These are phyloP conservation scores for Agriopis leucophaearia DNA, from an alignment of 2,888 invertebrate genomes.

Conservation along the genomic window DNA sequence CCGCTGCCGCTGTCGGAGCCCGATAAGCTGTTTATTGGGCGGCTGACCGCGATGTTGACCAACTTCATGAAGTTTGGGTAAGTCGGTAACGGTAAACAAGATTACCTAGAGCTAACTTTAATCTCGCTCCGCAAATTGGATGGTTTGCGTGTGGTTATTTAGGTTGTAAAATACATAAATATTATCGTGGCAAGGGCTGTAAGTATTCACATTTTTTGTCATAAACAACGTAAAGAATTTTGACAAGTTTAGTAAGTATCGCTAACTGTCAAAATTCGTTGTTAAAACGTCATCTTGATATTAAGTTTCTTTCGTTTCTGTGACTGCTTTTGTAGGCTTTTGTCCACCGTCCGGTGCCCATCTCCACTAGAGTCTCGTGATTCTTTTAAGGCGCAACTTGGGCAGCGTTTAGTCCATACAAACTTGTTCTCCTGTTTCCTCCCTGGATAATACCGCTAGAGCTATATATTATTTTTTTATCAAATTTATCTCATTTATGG, in stretches of 20 bases:
- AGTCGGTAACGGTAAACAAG: slow-evolving; percentile 47
- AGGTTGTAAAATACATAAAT: slow-evolving; percentile 30
- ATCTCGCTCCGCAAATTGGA: slow-evolving; percentile 38
- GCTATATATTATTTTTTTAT: no score
- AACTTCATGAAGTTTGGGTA: slow-evolving; percentile 79
- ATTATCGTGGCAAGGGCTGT: slow-evolving; percentile 26
- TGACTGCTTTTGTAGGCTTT: no score
- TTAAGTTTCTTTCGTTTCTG: no score
- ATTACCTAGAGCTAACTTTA: slow-evolving; percentile 40
- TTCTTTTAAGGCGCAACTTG: no score
- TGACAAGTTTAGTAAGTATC: not conserved
- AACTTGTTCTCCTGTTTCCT: no score
- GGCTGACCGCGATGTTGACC: slow-evolving; percentile 69
- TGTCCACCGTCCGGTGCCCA: no score
- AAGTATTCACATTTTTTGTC: not conserved
- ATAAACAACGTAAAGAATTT: not conserved
- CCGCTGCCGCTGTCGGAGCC: slow-evolving; percentile 52
- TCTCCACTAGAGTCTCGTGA: no score
- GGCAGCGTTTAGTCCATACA: no score
- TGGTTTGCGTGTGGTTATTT: slow-evolving; percentile 33
- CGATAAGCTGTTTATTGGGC: slow-evolving; percentile 67
- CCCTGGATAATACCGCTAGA: no score
- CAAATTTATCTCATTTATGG: no score
- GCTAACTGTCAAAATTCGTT: no score
- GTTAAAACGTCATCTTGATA: no score